A percentile compares a stretch with the other conserved stretches of the same genome.
Evolutionary conservation across 2,113 vertebrate genomes (phyloP).

Genomic region (Gila orcuttii): DNA sequence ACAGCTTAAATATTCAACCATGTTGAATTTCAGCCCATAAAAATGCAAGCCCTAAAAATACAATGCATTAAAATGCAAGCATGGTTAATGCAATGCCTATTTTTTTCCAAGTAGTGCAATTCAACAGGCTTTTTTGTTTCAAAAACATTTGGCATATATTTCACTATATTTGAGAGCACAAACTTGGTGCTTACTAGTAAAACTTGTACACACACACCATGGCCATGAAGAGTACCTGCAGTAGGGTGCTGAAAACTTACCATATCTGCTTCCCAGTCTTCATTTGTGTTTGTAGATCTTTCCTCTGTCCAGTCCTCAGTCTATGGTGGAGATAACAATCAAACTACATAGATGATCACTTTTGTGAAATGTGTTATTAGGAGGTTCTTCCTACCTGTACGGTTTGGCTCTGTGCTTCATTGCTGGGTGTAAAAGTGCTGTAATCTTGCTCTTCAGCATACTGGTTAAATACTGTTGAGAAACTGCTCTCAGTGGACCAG

Average conservation of each 20-base stretch:
- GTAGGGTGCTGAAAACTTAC: constrained; percentile 61
- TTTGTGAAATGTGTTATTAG: not conserved
- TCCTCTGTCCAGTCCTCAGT: constrained; percentile 77
- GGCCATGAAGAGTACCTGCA: not conserved
- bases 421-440: not conserved
- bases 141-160: too few species aligned
- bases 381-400: not conserved
- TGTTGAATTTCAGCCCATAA: too few species aligned
- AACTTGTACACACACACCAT: not conserved
- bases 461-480: not conserved
- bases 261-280: constrained; percentile 79
- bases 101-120: too few species aligned
- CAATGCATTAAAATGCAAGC: too few species aligned
- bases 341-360: not conserved
- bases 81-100: too few species aligned
- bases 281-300: constrained; percentile 71
- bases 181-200: not conserved
- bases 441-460: not conserved
- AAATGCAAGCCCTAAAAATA: too few species aligned
- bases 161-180: not conserved
- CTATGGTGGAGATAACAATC: constrained; percentile 60
- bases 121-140: too few species aligned
- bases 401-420: not conserved
- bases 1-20: too few species aligned
- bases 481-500: not conserved